phyloP scores from a whole-genome alignment of 2,888 invertebrate species.

The Sesia apiformis region DNA sequence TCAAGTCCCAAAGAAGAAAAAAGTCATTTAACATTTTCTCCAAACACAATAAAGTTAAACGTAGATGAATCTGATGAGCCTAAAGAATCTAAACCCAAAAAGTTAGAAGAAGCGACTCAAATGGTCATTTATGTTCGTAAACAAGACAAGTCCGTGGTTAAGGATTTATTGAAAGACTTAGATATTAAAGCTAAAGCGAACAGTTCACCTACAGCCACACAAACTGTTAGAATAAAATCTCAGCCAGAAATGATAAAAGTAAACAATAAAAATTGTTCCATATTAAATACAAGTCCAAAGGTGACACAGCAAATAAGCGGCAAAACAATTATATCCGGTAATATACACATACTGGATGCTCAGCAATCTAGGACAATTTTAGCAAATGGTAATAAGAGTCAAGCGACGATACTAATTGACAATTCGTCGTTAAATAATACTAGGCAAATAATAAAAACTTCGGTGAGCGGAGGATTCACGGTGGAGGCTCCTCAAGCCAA shows the following conservation, averaged over 20 bases:
- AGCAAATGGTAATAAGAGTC: slow-evolving; percentile 60
- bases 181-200: slow-evolving; percentile 44
- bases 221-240: slow-evolving; percentile 49
- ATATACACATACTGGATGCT: slow-evolving; percentile 69
- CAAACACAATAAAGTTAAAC: slow-evolving; percentile 78
- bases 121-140: slow-evolving; percentile 66
- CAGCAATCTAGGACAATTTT: slow-evolving; percentile 69
- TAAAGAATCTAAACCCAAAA: slow-evolving; percentile 38
- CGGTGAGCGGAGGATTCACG: slow-evolving; percentile 50
- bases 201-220: slow-evolving; percentile 8
- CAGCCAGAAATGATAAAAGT: slow-evolving; percentile 62
- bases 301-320: slow-evolving; percentile 57
- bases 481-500: slow-evolving; percentile 58
- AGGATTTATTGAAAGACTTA: slow-evolving; percentile 77
- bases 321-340: slow-evolving; percentile 69
- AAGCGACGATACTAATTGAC: slow-evolving; percentile 66
- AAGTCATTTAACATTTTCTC: slow-evolving; percentile 82
- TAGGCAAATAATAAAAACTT: slow-evolving; percentile 69
- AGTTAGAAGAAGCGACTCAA: slow-evolving; percentile 63
- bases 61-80: slow-evolving; percentile 23
- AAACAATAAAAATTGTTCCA: slow-evolving; percentile 61
- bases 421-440: slow-evolving; percentile 60
- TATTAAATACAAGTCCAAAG: slow-evolving; percentile 63
- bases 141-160: slow-evolving; percentile 75
- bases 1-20: slow-evolving; percentile 79